A percentile compares a stretch with the other conserved stretches of the same genome.
Conservation (phyloP, 2,888 invertebrate genomes). For the Ophion ventricosus region DNA sequence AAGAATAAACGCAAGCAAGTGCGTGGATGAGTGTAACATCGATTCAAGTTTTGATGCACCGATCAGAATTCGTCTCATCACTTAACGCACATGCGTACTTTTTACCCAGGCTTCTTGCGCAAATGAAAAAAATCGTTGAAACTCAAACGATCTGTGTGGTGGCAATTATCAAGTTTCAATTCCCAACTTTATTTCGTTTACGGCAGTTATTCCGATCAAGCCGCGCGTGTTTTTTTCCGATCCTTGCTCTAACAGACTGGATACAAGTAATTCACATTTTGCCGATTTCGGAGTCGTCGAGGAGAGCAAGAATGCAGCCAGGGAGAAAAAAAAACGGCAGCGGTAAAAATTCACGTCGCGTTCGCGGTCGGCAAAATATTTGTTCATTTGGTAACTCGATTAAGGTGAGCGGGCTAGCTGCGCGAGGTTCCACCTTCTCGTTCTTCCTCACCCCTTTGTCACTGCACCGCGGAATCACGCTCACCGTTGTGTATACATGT, state of each 20-base stretch:
- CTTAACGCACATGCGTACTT: background rate
- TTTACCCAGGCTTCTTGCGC: background rate
- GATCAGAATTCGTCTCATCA: too few relatives aligned
- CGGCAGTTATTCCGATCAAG: background rate
- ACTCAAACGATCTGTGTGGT: background rate
- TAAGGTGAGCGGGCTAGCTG: slow-evolving; percentile 47
- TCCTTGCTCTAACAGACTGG: slow-evolving; percentile 25
- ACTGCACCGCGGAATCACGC: slow-evolving; percentile 46
- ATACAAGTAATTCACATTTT: slow-evolving; percentile 41
- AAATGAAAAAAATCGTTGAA: background rate
- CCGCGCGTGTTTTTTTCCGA: background rate
- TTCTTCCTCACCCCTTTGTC: background rate
- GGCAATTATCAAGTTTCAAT: background rate
- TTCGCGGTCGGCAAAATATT: slow-evolving; percentile 58
- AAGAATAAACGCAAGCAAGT: too few relatives aligned
- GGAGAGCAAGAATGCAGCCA: background rate
- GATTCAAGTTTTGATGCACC: too few relatives aligned
- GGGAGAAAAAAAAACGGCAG: slow-evolving; percentile 16
- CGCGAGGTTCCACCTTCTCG: slow-evolving; percentile 7
- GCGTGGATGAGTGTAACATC: too few relatives aligned
- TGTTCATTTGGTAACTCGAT: slow-evolving; percentile 67
- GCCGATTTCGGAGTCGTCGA: slow-evolving; percentile 45
- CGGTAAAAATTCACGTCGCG: slow-evolving; percentile 56
- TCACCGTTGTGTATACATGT: slow-evolving; percentile 23
- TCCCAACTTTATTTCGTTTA: background rate